Evolutionary conservation across 2,113 vertebrate genomes (phyloP).

Genomic region (Anoura caudifer): DNA sequence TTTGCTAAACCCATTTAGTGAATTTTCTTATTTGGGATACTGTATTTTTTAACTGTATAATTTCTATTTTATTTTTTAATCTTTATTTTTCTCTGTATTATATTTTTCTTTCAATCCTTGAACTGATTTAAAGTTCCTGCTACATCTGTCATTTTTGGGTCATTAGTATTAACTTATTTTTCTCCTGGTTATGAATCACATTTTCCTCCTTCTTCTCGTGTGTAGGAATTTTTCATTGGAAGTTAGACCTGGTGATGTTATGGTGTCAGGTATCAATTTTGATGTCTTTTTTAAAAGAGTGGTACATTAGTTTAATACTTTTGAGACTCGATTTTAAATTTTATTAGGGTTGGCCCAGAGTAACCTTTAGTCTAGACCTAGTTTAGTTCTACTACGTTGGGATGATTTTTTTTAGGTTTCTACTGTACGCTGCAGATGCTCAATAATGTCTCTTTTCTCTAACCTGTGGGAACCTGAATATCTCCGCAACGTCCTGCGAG

Average conservation of each 20-base stretch:
- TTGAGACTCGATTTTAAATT: neutral
- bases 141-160: neutral
- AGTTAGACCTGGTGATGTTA: neutral
- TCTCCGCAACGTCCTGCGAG: neutral
- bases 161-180: neutral
- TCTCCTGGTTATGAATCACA: neutral
- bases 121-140: neutral
- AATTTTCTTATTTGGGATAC: neutral
- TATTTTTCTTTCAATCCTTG: neutral
- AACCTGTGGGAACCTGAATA: neutral
- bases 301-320: neutral
- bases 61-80: neutral
- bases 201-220: neutral
- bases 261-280: neutral
- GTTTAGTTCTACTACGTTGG: neutral
- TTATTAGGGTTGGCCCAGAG: neutral
- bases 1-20: neutral
- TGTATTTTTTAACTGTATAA: neutral
- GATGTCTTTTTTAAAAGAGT: neutral
- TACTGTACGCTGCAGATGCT: neutral
- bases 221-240: neutral
- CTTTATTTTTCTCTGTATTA: neutral
- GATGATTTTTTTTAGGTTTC: neutral
- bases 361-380: neutral
- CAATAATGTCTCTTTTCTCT: neutral